Conservation (phyloP, 1,140 invertebrate genomes). For the Vanessa atalanta region DNA sequence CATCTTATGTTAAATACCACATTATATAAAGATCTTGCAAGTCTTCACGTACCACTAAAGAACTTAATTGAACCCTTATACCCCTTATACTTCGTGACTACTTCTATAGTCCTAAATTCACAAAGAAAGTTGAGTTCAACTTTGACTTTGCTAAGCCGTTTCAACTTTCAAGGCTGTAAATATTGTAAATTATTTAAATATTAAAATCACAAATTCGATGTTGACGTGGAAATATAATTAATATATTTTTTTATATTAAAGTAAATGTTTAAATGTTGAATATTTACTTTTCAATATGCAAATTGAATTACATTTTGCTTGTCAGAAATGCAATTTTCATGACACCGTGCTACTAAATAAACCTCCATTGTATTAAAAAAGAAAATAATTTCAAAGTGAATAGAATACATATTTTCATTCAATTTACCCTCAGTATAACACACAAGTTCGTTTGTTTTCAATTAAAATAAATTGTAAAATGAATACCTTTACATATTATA, state of each 20-base stretch:
- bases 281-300: too few species aligned
- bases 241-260: background rate
- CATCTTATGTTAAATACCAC: background rate
- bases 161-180: background rate
- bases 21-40: constrained; percentile 13
- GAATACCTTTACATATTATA: background rate
- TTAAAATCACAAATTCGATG: too few species aligned
- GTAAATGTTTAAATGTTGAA: background rate
- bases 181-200: background rate
- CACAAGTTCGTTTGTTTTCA: constrained; percentile 1
- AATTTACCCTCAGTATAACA: background rate
- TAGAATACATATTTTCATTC: constrained; percentile 8
- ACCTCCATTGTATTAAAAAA: constrained; percentile 8
- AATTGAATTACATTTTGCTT: too few species aligned
- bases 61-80: constrained; percentile 24
- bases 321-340: background rate
- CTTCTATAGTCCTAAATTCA: constrained; percentile 17
- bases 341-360: background rate
- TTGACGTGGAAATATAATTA: background rate
- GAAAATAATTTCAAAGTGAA: background rate
- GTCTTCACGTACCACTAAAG: constrained; percentile 25
- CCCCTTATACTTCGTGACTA: constrained; percentile 25
- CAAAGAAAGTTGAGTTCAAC: constrained; percentile 2
- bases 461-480: constrained; percentile 6
- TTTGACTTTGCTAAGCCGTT: background rate